phyloP scores from a whole-genome alignment of 2,888 invertebrate genomes.

The Drosophila trichaetosa region DNA sequence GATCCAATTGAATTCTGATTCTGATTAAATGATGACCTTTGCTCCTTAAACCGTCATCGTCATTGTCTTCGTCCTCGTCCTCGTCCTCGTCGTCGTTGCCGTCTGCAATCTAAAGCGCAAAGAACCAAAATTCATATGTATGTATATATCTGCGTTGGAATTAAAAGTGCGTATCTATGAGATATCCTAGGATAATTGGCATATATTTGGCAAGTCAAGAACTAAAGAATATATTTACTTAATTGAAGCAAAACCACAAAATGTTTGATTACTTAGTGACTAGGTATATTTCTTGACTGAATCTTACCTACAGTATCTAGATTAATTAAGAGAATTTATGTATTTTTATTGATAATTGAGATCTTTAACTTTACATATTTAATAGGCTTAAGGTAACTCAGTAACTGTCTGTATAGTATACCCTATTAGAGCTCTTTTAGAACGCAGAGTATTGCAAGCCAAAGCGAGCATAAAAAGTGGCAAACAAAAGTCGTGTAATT shows the following conservation, averaged over 20 bases:
- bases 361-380: neutral
- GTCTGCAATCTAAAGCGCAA: conserved; percentile 14
- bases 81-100: conserved; percentile 1
- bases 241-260: too few relatives aligned
- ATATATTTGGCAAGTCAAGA: neutral
- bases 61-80: conserved; percentile 16
- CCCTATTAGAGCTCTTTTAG: neutral
- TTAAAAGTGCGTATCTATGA: neutral
- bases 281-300: neutral
- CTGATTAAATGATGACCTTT: conserved; percentile 54
- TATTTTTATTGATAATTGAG: neutral
- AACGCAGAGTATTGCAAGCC: conserved; percentile 30
- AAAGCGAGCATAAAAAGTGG: conserved; percentile 48
- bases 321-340: neutral
- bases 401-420: neutral
- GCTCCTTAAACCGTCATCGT: conserved; percentile 30
- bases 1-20: conserved; percentile 37
- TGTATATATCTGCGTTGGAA: conserved; percentile 1
- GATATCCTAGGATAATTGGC: conserved; percentile 10
- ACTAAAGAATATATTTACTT: too few relatives aligned
- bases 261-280: neutral
- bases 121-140: conserved; percentile 24
- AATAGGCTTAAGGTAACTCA: neutral
- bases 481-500: conserved; percentile 63
- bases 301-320: neutral